phyloP scores from a whole-genome alignment of 2,797 vertebrate genomes.

The Acestrorhynchus altus region DNA sequence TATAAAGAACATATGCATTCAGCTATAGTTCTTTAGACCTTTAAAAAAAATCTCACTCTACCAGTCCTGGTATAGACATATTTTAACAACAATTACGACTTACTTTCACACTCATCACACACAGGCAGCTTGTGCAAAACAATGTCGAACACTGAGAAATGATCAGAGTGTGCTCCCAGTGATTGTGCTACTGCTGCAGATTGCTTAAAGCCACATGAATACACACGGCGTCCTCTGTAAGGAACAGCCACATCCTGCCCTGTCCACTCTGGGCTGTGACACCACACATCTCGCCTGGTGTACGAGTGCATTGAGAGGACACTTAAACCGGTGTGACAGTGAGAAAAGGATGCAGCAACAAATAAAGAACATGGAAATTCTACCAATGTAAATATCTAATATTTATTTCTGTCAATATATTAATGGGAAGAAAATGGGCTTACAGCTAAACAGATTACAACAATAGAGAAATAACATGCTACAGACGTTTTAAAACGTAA shows the following conservation, averaged over 20 bases:
- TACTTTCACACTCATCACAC: background rate
- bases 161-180: background rate
- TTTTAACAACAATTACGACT: background rate
- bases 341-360: background rate
- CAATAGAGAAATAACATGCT: no score
- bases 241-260: background rate
- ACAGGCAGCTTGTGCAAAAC: background rate
- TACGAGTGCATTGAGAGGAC: conserved; percentile 13
- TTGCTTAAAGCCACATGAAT: conserved; percentile 7
- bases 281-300: background rate
- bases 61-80: no score
- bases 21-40: no score
- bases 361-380: background rate
- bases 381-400: background rate
- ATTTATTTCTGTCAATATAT: no score
- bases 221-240: background rate
- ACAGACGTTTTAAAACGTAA: no score
- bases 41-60: no score
- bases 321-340: background rate
- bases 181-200: background rate
- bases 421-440: no score
- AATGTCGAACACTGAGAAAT: background rate
- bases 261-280: background rate
- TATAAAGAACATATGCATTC: no score
- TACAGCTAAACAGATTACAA: no score